Conservation (phyloP, 1,140 invertebrate genomes). For the Tetramorium parvispinum region DNA sequence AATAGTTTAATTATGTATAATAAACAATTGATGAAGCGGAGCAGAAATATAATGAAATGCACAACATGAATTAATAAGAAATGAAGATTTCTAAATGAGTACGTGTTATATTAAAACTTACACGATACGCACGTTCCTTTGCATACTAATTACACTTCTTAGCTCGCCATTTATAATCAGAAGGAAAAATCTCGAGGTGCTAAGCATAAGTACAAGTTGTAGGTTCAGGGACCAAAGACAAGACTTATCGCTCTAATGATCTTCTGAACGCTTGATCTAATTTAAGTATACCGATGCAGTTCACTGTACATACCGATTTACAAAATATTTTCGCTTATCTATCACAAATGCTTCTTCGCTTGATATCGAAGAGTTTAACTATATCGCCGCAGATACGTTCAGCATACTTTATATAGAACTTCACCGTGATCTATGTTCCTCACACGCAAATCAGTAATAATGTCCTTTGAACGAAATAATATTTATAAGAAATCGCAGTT, state of each 20-base stretch:
- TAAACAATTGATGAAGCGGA: background rate
- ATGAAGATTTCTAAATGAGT: background rate
- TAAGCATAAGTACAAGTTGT: slow-evolving; percentile 75
- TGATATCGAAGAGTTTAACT: background rate
- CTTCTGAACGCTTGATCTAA: slow-evolving; percentile 60
- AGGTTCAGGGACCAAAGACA: slow-evolving; percentile 80
- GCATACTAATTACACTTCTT: slow-evolving; percentile 52
- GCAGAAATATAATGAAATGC: background rate
- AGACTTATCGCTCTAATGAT: slow-evolving; percentile 66
- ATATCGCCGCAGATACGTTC: slow-evolving; percentile 39
- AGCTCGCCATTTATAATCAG: slow-evolving; percentile 50
- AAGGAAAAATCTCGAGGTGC: slow-evolving; percentile 60
- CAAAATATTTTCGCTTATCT: slow-evolving; percentile 21
- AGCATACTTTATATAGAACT: slow-evolving; percentile 66
- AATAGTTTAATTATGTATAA: background rate
- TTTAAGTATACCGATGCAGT: slow-evolving; percentile 66
- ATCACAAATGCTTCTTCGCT: background rate
- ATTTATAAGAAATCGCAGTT: slow-evolving; percentile 60
- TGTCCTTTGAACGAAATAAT: slow-evolving; percentile 62
- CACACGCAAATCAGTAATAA: slow-evolving; percentile 66
- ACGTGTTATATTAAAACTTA: slow-evolving; percentile 2
- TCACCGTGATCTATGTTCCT: slow-evolving; percentile 70
- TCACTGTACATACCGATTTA: background rate
- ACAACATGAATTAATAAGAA: background rate
- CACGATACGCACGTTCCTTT: background rate